Base-by-base conservation (phyloP, 2,888 invertebrate genomes). In the Notodonta dromedarius region DNA sequence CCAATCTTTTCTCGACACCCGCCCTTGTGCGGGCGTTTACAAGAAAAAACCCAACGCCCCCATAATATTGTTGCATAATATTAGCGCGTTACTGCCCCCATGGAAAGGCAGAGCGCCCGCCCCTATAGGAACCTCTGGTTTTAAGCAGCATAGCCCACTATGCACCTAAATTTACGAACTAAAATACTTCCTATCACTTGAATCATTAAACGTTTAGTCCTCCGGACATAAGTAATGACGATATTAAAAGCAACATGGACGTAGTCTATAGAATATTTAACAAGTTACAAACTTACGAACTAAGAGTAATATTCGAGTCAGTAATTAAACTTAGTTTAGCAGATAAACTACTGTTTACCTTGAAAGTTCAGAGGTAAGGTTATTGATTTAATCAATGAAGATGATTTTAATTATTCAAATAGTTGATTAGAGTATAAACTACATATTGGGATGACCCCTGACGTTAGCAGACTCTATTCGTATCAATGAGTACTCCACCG, bases 221-320 rank as follows among this genome's bases (percentile, higher is more conserved):
- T 40, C 2, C 14, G 54, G n/a, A 54, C 54, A 39, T n/a, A 39
- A 39, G 13, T 8, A 54, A 54, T 54, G 24, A 54, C 12, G 35
- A 54, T 14, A 54, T 39, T 40, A 54, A 54, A 54, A 32, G 39
- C 39, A 39, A 54, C 3, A 54, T 54, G 54, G 35, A 14, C 11
- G 54, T 7, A 2, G 54, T 54, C 39, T 39, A 54, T 53, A 13
- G 9, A 53, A 53, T 53, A 24, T 24, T 24, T 24, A 35, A 35
- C 24, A 14, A 54, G 39, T 54, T 54, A 54, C 39, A 54, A 54
- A 54, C 54, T 54, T 13, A 51, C 39, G 24, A 39, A 54, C 54
- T 39, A 24, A 24, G 12, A 12, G 12, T 14, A 54, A 39, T 39
- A 2, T 39, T n/a, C 5, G n/a, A 35, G 54, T 54, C 39, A 54